Base-by-base conservation (phyloP, 2,113 vertebrate genomes). In the Indri indri region DNA sequence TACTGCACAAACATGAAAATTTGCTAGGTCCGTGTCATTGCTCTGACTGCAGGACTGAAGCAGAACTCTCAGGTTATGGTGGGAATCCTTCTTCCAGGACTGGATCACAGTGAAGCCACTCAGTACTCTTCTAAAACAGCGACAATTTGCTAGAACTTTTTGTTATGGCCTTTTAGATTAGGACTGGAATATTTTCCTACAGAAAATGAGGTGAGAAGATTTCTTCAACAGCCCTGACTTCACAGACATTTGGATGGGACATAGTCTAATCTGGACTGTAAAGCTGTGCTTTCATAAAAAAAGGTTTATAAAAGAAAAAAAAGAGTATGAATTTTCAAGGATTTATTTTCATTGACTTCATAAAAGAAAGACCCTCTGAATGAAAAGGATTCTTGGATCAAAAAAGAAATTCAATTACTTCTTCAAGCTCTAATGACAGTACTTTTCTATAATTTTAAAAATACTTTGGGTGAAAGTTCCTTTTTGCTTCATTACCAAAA, bases 381-480 rank as follows among this genome's bases (percentile, higher is more conserved):
- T 96, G 81, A 88, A 96, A 94, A 57, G 37, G 87, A 88, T 92
- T 93, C 47, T 81, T 90, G 87, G 87, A 95, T 97, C 65, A 96
- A 74, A 88, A 96, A 84, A 88, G 68, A 96, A 96, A 89, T 91
- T 90, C 93, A 96, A 91, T 95, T 94, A 94, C 90, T 97, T 97
- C 59, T 94, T 93, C 74, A 63, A 94, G 79, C 65, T 81, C 74
- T 95, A 97, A 97, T 97, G 94, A 92, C 40, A 57, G 70, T 86
- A 73, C 71, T 96, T 97, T 98, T 95, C 89, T 30, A 10, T 95
- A 96, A 91, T 97, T 97, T 97, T 6, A 66, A 91, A 95, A 95
- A 71, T 90, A 63, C 94, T 77, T 59, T 84, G 81, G 34, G 70
- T 88, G 82, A 95, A 84, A 37, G 66, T 88, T 96, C 47, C 42